Conservation (phyloP, 2,888 invertebrate genomes). For the Hyposoter dolosus region DNA sequence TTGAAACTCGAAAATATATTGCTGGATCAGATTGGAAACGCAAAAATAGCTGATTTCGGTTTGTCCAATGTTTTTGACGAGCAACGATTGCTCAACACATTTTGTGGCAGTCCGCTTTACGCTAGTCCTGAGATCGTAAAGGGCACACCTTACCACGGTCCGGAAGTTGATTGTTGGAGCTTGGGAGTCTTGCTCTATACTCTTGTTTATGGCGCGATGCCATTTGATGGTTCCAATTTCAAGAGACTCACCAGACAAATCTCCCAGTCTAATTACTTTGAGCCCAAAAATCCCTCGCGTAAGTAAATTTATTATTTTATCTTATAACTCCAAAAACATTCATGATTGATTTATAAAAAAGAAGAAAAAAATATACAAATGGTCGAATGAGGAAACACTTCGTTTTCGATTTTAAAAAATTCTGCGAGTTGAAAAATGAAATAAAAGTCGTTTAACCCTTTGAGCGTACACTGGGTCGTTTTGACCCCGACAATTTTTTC, state of each 20-base stretch:
- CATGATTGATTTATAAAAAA: too few species aligned
- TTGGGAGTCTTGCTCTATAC: constrained; percentile 98
- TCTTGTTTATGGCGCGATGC: constrained; percentile 99
- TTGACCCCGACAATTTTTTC: too few species aligned
- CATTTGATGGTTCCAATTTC: constrained; percentile 99
- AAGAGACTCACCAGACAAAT: constrained; percentile 98
- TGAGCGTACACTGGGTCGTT: too few species aligned
- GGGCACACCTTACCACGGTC: constrained; percentile 98
- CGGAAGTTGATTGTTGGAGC: constrained; percentile 98
- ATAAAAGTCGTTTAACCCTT: too few species aligned
- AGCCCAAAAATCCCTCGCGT: constrained; percentile 97
- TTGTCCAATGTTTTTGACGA: constrained; percentile 98
- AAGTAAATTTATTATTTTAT: constrained; percentile 82
- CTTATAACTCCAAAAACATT: too few species aligned
- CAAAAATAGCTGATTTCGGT: constrained; percentile 99
- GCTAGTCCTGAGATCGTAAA: constrained; percentile 99
- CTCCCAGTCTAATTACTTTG: constrained; percentile 98
- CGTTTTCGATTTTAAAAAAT: too few species aligned
- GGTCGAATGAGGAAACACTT: too few species aligned
- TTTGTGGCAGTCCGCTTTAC: constrained; percentile 98
- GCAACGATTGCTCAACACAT: constrained; percentile 93
- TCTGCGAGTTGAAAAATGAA: too few species aligned
- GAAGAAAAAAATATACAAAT: too few species aligned
- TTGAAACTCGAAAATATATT: constrained; percentile 98
- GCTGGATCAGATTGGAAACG: constrained; percentile 96